Percentiles rank a stretch among this genome's conserved stretches.
Conservation (phyloP, 37 sponge, comb jelly and placozoan genomes). For the Tethya wilhelma region DNA sequence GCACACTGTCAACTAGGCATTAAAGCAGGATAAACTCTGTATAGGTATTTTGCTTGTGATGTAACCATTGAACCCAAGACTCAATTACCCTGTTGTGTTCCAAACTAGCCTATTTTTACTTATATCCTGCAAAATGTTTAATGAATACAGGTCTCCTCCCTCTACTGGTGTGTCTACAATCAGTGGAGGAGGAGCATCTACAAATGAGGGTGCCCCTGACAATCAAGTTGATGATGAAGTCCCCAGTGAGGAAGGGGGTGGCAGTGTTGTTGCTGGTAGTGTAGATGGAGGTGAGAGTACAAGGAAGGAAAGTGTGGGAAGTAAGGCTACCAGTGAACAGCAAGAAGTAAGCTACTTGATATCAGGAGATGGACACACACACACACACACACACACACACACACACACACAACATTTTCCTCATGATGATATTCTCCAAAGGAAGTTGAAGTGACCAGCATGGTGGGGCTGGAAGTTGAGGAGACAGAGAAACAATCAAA, state of each 20-base stretch:
- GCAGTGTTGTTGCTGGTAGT: background rate
- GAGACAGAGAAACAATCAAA: no score
- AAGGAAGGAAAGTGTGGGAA: background rate
- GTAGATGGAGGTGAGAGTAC: background rate
- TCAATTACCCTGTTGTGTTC: no score
- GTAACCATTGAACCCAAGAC: background rate
- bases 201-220: background rate
- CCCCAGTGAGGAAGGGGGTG: background rate
- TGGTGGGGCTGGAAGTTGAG: no score
- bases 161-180: background rate
- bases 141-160: conserved; percentile 11
- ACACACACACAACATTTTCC: no score
- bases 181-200: background rate
- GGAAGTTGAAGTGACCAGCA: no score
- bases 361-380: background rate
- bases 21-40: background rate
- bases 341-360: background rate
- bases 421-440: no score
- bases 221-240: conserved; percentile 14
- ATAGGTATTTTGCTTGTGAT: background rate
- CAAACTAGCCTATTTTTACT: no score
- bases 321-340: background rate
- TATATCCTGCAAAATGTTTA: background rate
- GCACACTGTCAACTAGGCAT: background rate
- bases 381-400: no score